Evolutionary conservation across 2,113 vertebrate species (phyloP).

Genomic region (Ageneiosus marmoratus): DNA sequence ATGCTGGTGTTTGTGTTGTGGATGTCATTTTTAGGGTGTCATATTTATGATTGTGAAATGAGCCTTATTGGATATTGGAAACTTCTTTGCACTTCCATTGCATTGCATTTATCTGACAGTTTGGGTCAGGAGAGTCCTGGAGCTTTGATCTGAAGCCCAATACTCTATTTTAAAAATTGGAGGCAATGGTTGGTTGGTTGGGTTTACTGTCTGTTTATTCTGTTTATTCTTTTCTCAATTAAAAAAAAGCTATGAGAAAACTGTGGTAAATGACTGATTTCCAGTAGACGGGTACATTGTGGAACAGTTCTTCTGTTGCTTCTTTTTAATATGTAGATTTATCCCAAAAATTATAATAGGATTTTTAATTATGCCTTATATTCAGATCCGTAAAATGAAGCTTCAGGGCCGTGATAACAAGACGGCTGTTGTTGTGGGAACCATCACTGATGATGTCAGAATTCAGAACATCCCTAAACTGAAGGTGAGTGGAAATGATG

Average conservation of each 20-base stretch:
- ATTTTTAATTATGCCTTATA: neutral
- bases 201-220: neutral
- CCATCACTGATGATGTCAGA: constrained; percentile 85
- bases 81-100: neutral
- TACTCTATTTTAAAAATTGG: neutral
- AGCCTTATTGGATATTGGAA: neutral
- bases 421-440: constrained; percentile 86
- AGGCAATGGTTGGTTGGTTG: neutral
- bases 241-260: neutral
- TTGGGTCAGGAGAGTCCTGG: neutral
- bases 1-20: neutral
- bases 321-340: neutral
- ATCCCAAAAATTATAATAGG: neutral
- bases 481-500: constrained; percentile 70
- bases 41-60: neutral
- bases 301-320: neutral
- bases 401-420: constrained; percentile 81
- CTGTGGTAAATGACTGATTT: neutral
- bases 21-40: neutral
- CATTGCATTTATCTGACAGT: neutral
- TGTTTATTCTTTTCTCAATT: neutral
- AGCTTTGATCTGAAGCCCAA: neutral
- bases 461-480: constrained; percentile 88
- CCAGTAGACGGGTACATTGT: too few species aligned
- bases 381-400: constrained; percentile 88